Conservation (phyloP, 2,888 invertebrate species). For the Lepidonotus clava region DNA sequence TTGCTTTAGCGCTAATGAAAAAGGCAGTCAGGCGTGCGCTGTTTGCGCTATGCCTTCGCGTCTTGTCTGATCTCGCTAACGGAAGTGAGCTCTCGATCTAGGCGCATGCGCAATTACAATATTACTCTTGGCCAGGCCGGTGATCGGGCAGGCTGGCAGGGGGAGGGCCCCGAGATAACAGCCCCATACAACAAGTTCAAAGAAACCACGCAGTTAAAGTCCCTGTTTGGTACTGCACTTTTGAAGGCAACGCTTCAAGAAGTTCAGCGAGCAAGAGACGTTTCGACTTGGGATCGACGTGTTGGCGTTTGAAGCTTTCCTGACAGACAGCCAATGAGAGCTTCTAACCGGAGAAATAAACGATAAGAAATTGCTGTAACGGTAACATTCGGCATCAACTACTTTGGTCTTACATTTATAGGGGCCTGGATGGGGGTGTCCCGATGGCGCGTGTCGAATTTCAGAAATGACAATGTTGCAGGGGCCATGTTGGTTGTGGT, state of each 20-base stretch:
- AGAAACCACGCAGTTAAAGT: not conserved
- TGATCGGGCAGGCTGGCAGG: constrained; percentile 22
- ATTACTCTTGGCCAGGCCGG: constrained; percentile 45
- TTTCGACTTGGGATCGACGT: not conserved
- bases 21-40: constrained; percentile 47
- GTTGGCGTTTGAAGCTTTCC: too few species aligned
- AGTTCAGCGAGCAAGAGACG: not conserved
- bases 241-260: not conserved
- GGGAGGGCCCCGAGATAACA: not conserved
- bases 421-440: too few species aligned
- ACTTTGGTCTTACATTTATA: too few species aligned
- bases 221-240: not conserved
- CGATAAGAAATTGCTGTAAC: too few species aligned
- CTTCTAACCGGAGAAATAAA: too few species aligned
- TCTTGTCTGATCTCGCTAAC: constrained; percentile 52
- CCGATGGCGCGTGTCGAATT: too few species aligned
- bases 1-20: constrained; percentile 48
- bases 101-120: constrained; percentile 51
- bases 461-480: too few species aligned
- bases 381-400: too few species aligned
- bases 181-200: constrained; percentile 10
- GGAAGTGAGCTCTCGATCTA: constrained; percentile 51
- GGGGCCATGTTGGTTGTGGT: too few species aligned
- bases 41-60: constrained; percentile 39
- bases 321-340: too few species aligned